phyloP scores from a whole-genome alignment of 2,888 invertebrate genomes.

The Timandra comae region DNA sequence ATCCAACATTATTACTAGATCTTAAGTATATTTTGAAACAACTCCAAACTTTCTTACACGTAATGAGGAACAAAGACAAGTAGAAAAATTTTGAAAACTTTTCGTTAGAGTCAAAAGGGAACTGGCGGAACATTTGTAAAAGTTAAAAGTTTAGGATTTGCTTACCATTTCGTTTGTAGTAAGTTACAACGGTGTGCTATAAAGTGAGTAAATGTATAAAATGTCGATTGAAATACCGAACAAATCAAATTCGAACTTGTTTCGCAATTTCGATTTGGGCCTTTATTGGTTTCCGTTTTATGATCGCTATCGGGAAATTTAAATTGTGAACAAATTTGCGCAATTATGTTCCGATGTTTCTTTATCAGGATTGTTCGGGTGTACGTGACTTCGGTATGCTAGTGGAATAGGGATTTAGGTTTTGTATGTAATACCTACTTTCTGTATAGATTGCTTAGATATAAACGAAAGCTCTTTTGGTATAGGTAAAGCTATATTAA shows the following conservation, averaged over 20 bases:
- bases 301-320: slow-evolving; percentile 49
- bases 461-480: too few relatives aligned
- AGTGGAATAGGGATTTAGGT: too few relatives aligned
- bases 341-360: slow-evolving; percentile 4
- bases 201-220: slow-evolving; percentile 26
- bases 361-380: background rate
- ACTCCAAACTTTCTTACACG: slow-evolving; percentile 2
- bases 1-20: background rate
- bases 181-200: background rate
- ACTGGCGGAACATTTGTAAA: background rate
- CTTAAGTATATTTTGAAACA: background rate
- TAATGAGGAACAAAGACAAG: background rate
- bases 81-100: slow-evolving; percentile 12
- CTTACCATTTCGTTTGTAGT: slow-evolving; percentile 32
- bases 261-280: slow-evolving; percentile 53
- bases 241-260: slow-evolving; percentile 52
- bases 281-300: slow-evolving; percentile 57
- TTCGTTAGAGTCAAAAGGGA: slow-evolving; percentile 5
- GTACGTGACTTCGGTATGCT: too few relatives aligned
- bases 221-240: slow-evolving; percentile 41
- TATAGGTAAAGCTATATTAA: too few relatives aligned
- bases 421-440: too few relatives aligned
- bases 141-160: slow-evolving; percentile 22
- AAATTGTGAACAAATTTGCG: slow-evolving; percentile 25
- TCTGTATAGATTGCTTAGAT: too few relatives aligned